These are phyloP conservation scores for Astyanax mexicanus DNA, from an alignment of 2,797 vertebrate genomes.

Conservation along the genomic window DNA sequence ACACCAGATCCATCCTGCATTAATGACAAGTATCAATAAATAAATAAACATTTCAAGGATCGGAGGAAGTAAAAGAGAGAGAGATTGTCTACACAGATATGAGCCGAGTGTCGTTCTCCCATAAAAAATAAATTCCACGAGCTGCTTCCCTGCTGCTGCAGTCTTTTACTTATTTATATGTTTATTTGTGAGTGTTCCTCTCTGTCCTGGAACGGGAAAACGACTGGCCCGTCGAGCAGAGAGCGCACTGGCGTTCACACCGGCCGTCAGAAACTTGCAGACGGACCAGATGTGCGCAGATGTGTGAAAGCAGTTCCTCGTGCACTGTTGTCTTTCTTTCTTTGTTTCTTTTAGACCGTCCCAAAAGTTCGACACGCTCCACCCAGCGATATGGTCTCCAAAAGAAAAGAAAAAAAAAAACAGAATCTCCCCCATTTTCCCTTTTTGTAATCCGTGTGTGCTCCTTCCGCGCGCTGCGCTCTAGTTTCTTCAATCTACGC, in stretches of 20 bases:
- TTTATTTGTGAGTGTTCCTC: background rate
- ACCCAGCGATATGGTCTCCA: conserved; percentile 35
- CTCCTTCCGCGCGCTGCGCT: conserved; percentile 26
- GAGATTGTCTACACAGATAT: conserved; percentile 73
- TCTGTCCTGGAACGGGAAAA: background rate
- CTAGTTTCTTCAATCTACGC: conserved; percentile 1
- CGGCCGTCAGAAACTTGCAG: conserved; percentile 82
- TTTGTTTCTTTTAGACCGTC: conserved; percentile 51
- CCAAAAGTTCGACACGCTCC: conserved; percentile 83
- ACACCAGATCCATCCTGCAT: conserved; percentile 91
- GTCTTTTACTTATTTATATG: conserved; percentile 23
- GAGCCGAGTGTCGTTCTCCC: conserved; percentile 68
- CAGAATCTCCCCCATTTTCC: background rate
- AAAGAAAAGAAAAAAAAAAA: background rate
- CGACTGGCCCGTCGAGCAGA: background rate
- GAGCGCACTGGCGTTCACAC: conserved; percentile 84
- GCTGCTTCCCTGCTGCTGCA: conserved; percentile 34
- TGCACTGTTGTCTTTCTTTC: conserved; percentile 74
- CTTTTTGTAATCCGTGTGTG: conserved; percentile 50
- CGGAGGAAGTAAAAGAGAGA: conserved; percentile 70
- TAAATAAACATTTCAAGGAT: conserved; percentile 90
- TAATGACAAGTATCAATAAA: conserved; percentile 91
- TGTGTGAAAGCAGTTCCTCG: conserved; percentile 78
- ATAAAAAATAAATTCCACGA: conserved; percentile 6
- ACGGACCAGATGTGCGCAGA: background rate